Percentiles rank a stretch among this genome's conserved stretches.
Conservation (phyloP, 2,888 invertebrate genomes). For the Smittia sp. region DNA sequence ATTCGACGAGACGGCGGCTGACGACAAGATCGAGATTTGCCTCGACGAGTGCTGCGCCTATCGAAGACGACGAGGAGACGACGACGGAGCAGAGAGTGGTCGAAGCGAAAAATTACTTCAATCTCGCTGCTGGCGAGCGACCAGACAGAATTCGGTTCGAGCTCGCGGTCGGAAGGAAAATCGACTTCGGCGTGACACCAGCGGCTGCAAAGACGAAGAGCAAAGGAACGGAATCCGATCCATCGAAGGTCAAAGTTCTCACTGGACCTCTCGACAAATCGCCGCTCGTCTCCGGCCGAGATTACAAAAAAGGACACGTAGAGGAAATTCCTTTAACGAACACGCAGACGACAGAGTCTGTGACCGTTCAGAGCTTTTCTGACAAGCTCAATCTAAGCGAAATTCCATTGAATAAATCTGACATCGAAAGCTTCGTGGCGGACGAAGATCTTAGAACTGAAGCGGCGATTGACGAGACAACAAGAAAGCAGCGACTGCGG, state of each 20-base stretch:
- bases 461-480: not conserved
- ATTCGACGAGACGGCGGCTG: not conserved
- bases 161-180: constrained; percentile 18
- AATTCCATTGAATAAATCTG: constrained; percentile 28
- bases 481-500: not conserved
- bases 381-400: constrained; percentile 32
- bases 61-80: not conserved
- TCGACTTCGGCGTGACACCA: constrained; percentile 16
- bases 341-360: not conserved
- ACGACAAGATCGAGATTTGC: not conserved
- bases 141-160: constrained; percentile 34
- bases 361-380: constrained; percentile 17
- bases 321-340: constrained; percentile 33
- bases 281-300: not conserved
- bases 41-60: no score
- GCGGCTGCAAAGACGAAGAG: not conserved
- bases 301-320: constrained; percentile 15
- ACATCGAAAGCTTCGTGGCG: constrained; percentile 27
- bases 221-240: not conserved
- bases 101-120: constrained; percentile 29
- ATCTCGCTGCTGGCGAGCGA: not conserved
- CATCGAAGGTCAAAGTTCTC: constrained; percentile 9
- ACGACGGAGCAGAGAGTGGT: constrained; percentile 15
- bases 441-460: constrained; percentile 14
- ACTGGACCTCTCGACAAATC: constrained; percentile 13